A percentile compares a stretch with the other conserved stretches of the same genome.
phyloP scores from a whole-genome alignment of 1,140 invertebrate genomes.

The Philaenus spumarius region DNA sequence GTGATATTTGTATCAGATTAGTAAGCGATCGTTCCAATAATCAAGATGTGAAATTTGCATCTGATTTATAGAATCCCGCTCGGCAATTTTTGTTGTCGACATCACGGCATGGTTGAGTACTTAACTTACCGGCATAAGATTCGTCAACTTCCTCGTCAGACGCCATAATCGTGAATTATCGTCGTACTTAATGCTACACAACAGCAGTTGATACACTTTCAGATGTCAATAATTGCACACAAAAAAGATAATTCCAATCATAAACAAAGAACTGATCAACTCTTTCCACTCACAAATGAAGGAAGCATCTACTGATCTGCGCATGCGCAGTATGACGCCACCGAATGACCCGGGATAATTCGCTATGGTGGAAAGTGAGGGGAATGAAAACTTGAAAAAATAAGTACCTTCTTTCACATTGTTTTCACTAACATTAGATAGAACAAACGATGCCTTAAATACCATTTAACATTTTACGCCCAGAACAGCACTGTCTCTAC shows the following conservation, averaged over 20 bases:
- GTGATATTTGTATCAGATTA: background rate
- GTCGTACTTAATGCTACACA: too few species aligned
- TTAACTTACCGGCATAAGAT: constrained; percentile 62
- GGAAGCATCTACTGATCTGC: background rate
- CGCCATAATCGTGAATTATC: constrained; percentile 48
- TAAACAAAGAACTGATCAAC: too few species aligned
- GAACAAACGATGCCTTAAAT: too few species aligned
- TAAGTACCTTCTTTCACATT: too few species aligned
- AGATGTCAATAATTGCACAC: too few species aligned
- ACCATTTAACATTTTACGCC: too few species aligned
- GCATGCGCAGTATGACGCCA: constrained; percentile 11
- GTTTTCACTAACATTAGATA: too few species aligned
- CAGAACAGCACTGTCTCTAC: too few species aligned
- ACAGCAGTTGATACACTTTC: too few species aligned
- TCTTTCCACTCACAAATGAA: too few species aligned
- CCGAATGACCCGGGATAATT: constrained; percentile 17
- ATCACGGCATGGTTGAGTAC: constrained; percentile 16
- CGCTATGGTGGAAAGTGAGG: constrained; percentile 15
- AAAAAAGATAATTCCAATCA: too few species aligned
- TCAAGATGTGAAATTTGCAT: background rate
- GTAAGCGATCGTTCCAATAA: background rate
- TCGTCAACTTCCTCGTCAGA: constrained; percentile 72
- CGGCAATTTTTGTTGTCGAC: constrained; percentile 9
- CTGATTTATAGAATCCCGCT: constrained; percentile 16
- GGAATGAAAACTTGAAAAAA: constrained; percentile 14